Conservation (phyloP, 2,113 vertebrate species). For the Sclerurus mexicanus region DNA sequence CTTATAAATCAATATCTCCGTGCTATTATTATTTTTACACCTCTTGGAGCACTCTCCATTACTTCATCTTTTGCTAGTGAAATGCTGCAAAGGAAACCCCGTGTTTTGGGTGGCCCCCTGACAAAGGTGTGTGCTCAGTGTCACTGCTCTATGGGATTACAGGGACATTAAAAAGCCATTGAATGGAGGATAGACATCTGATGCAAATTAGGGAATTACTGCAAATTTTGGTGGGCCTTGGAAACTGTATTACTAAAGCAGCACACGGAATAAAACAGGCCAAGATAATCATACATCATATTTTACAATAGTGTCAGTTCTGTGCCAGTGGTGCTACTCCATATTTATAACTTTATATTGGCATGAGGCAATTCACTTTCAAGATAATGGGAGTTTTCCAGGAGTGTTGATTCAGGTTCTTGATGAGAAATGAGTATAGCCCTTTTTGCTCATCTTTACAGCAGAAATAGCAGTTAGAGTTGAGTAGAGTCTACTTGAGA, state of each 20-base stretch:
- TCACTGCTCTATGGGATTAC: background rate
- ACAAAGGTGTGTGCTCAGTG: background rate
- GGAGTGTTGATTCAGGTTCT: constrained; percentile 26
- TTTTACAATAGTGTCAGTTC: background rate
- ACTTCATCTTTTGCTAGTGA: background rate
- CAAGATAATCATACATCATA: background rate
- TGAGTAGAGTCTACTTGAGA: background rate
- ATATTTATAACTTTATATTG: constrained; percentile 46
- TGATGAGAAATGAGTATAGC: constrained; percentile 28
- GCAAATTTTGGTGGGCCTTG: background rate
- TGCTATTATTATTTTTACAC: constrained; percentile 34
- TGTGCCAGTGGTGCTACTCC: constrained; percentile 24
- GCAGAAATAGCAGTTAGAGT: background rate
- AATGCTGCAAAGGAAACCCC: background rate
- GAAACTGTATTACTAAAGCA: background rate
- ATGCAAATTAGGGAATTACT: constrained; percentile 17
- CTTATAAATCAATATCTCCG: constrained; percentile 20
- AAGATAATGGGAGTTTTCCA: constrained; percentile 37
- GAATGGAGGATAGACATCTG: background rate
- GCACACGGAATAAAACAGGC: background rate
- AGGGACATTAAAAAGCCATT: background rate
- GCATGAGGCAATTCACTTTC: constrained; percentile 8
- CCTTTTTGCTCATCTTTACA: background rate
- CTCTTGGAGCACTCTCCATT: background rate
- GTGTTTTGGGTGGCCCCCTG: background rate